Conservation (phyloP, 2,797 vertebrate species). For the Pangasius macronema region DNA sequence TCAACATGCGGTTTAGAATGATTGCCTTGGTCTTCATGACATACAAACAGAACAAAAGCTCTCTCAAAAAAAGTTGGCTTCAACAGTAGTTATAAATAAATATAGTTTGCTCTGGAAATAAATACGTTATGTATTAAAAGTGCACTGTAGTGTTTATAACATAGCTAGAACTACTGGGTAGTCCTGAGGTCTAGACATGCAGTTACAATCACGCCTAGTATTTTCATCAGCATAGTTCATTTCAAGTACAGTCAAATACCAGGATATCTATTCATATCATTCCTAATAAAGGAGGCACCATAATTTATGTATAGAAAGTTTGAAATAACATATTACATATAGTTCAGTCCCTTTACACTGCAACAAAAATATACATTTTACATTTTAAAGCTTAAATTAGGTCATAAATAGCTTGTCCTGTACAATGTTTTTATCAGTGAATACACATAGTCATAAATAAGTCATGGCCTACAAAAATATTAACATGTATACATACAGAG, state of each 20-base stretch:
- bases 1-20: neutral
- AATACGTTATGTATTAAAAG: neutral
- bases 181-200: neutral
- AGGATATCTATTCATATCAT: neutral
- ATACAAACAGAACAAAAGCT: neutral
- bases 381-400: neutral
- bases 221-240: neutral
- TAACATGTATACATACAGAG: neutral
- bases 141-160: neutral
- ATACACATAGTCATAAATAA: neutral
- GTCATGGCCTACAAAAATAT: neutral
- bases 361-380: neutral
- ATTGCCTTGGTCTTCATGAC: neutral
- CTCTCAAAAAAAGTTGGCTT: neutral
- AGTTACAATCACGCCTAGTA: neutral
- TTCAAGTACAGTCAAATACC: conserved; percentile 15
- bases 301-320: neutral
- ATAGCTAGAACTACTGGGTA: neutral
- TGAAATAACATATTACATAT: neutral
- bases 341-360: neutral
- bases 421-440: neutral
- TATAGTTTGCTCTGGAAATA: neutral
- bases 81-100: neutral
- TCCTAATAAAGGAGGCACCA: neutral
- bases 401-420: neutral